These are phyloP conservation scores for Athetis lepigone DNA, from an alignment of 2,888 invertebrate genomes.

Conservation along the genomic window DNA sequence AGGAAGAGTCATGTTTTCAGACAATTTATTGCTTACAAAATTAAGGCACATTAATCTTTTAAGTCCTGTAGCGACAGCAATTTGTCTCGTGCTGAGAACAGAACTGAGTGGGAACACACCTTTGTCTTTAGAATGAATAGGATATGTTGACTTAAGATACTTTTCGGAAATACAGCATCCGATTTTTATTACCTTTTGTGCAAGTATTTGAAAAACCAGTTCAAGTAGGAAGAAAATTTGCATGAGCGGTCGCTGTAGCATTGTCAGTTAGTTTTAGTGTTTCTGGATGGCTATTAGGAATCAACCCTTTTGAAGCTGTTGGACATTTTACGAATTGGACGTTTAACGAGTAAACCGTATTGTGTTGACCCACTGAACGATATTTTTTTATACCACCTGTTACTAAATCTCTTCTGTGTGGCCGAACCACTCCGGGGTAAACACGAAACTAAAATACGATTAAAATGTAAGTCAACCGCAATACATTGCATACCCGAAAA, in stretches of 20 bases:
- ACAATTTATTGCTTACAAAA: slow-evolving; percentile 56
- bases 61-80: slow-evolving; percentile 42
- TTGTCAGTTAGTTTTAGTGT: no score
- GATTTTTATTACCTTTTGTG: not conserved
- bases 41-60: slow-evolving; percentile 57
- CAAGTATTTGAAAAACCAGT: no score
- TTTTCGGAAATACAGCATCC: not conserved
- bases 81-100: slow-evolving; percentile 31
- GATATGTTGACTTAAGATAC: slow-evolving; percentile 4
- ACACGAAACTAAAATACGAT: not conserved
- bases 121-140: slow-evolving; percentile 25
- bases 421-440: not conserved
- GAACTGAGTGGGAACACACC: slow-evolving; percentile 25
- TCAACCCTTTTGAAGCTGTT: no score
- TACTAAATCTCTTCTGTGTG: not conserved
- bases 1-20: slow-evolving; percentile 45
- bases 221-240: no score
- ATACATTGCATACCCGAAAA: no score
- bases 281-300: no score
- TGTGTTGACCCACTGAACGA: no score
- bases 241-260: no score
- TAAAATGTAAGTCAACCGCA: not conserved
- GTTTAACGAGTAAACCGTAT: no score
- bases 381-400: no score
- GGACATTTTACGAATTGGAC: no score